Conservation (phyloP, 2,797 vertebrate species). For the Balearica regulorum region DNA sequence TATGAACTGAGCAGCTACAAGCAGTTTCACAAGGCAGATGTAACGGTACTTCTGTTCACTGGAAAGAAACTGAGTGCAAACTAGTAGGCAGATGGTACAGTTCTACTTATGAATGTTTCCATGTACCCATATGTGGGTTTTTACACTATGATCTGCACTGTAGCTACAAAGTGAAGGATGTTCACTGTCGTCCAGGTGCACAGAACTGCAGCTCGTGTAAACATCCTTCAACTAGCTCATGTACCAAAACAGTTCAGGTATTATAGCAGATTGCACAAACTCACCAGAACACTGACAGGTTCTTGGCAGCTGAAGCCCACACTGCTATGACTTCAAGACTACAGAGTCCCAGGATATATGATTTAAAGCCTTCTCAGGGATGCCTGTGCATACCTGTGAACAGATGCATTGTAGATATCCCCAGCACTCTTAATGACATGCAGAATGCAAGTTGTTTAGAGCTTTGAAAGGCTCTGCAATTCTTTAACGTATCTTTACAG, state of each 20-base stretch:
- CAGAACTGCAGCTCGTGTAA: neutral
- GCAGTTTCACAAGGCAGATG: neutral
- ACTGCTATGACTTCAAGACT: neutral
- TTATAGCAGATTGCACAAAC: neutral
- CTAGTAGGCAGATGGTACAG: neutral
- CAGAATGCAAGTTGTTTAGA: constrained; percentile 55
- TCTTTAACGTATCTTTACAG: constrained; percentile 55
- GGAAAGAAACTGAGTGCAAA: neutral
- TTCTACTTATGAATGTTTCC: neutral
- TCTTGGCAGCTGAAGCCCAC: constrained; percentile 4
- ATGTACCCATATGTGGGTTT: neutral
- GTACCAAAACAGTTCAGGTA: neutral
- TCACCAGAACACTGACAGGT: neutral
- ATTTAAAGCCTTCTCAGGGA: constrained; percentile 33
- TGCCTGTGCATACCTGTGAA: constrained; percentile 26
- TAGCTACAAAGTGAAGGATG: neutral
- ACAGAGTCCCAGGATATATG: neutral
- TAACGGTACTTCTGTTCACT: neutral
- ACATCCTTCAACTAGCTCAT: neutral
- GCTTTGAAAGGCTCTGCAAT: constrained; percentile 60
- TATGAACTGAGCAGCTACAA: neutral
- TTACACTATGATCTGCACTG: neutral
- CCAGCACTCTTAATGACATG: constrained; percentile 60
- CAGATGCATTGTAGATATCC: constrained; percentile 56
- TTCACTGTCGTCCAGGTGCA: neutral